phyloP scores from a whole-genome alignment of 1,140 invertebrate species.

The Drosophila bifasciata region DNA sequence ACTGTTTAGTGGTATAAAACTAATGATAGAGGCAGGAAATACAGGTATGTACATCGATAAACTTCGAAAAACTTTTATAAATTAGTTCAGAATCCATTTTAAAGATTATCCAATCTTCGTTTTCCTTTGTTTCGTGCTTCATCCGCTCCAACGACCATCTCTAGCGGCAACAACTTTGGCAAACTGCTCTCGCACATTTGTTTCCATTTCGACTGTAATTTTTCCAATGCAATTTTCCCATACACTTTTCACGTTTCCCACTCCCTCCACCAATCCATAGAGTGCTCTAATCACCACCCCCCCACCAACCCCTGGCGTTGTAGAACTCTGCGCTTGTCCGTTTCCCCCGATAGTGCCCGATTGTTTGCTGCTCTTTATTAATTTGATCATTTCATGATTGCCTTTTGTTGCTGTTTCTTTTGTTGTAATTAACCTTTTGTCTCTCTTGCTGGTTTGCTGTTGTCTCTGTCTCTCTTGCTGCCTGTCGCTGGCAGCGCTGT shows the following conservation, averaged over 20 bases:
- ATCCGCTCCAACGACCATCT: neutral
- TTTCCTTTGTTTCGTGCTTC: neutral
- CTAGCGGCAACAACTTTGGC: slow-evolving; percentile 12
- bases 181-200: slow-evolving; percentile 37
- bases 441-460: slow-evolving; percentile 51
- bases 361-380: slow-evolving; percentile 76
- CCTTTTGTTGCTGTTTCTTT: slow-evolving; percentile 49
- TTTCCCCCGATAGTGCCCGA: slow-evolving; percentile 37
- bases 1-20: too few relatives aligned
- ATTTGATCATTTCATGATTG: slow-evolving; percentile 80
- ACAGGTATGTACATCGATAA: too few relatives aligned
- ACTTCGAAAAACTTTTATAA: too few relatives aligned
- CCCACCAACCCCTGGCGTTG: slow-evolving; percentile 24
- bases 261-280: neutral
- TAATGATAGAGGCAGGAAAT: too few relatives aligned
- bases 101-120: neutral
- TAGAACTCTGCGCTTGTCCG: slow-evolving; percentile 14
- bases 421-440: slow-evolving; percentile 82
- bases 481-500: slow-evolving; percentile 33
- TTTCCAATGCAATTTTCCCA: slow-evolving; percentile 69
- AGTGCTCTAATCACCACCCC: slow-evolving; percentile 47
- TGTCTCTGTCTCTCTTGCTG: slow-evolving; percentile 11
- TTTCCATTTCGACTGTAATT: slow-evolving; percentile 60
- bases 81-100: too few relatives aligned
- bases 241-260: slow-evolving; percentile 31